phyloP scores from a whole-genome alignment of 2,888 invertebrate species.

The Portevinia maculata region DNA sequence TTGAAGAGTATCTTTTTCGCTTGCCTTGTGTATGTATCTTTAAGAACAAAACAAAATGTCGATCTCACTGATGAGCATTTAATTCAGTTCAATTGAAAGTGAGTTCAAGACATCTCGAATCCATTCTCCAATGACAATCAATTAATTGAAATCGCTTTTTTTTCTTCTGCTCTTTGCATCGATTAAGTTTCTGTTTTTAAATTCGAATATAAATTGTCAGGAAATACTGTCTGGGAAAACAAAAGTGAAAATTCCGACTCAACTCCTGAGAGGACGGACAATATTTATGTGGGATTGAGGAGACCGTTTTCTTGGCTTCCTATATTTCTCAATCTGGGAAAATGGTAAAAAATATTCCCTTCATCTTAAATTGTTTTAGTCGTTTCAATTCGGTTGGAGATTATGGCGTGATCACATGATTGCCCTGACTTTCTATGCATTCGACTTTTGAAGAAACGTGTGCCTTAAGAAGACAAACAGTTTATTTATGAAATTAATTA shows the following conservation, averaged over 20 bases:
- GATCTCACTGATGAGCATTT: slow-evolving; percentile 53
- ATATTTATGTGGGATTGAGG: slow-evolving; percentile 57
- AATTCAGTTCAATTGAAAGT: slow-evolving; percentile 65
- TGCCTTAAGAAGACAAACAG: slow-evolving; percentile 25
- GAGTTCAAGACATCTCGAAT: slow-evolving; percentile 42
- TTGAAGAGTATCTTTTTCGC: slow-evolving; percentile 51
- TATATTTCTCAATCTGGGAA: slow-evolving; percentile 21
- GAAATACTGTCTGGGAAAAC: slow-evolving; percentile 2
- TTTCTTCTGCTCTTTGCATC: slow-evolving; percentile 3
- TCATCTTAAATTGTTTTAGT: slow-evolving; percentile 39
- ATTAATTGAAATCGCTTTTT: slow-evolving; percentile 49
- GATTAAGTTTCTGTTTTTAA: slow-evolving; percentile 3
- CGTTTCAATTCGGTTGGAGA: slow-evolving; percentile 13
- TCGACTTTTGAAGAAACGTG: slow-evolving; percentile 14
- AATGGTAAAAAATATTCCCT: slow-evolving; percentile 30
- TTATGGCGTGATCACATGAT: neutral
- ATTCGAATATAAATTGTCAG: slow-evolving; percentile 6
- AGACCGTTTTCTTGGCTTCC: slow-evolving; percentile 15
- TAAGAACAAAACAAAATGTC: slow-evolving; percentile 37
- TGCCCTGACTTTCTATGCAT: neutral
- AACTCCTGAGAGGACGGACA: slow-evolving; percentile 16
- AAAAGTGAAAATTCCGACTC: slow-evolving; percentile 42
- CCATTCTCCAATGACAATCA: slow-evolving; percentile 51
- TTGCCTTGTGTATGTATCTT: slow-evolving; percentile 8
- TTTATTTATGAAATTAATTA: slow-evolving; percentile 46